phyloP scores from a whole-genome alignment of 2,888 invertebrate genomes.

The Nebria brevicollis region DNA sequence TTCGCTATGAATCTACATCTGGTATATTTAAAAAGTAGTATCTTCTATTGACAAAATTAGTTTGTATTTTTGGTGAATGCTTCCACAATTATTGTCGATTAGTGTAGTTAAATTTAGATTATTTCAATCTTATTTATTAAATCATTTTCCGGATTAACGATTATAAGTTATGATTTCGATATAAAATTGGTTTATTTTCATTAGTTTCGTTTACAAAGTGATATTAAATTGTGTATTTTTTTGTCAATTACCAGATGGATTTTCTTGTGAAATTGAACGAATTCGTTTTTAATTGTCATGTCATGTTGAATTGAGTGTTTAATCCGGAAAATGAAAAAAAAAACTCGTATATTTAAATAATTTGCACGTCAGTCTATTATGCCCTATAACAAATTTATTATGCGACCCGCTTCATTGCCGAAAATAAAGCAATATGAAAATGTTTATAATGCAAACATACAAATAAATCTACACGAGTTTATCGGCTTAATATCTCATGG shows the following conservation, averaged over 20 bases:
- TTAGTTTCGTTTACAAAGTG: neutral
- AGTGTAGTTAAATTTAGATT: neutral
- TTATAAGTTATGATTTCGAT: conserved; percentile 11
- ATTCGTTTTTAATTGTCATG: conserved; percentile 17
- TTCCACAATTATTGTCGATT: neutral
- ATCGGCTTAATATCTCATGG: neutral
- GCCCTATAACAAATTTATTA: too few relatives aligned
- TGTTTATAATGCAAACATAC: neutral
- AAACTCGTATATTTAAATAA: conserved; percentile 8
- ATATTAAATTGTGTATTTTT: neutral
- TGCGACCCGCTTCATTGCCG: too few relatives aligned
- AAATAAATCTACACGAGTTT: neutral
- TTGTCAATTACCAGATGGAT: conserved; percentile 31
- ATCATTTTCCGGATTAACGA: conserved; percentile 38
- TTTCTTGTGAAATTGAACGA: conserved; percentile 17
- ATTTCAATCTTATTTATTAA: neutral
- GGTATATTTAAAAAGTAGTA: conserved; percentile 22
- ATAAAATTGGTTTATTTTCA: conserved; percentile 16
- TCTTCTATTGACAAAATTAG: neutral
- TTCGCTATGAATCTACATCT: conserved; percentile 36
- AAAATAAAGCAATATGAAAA: neutral
- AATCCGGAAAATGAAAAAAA: conserved; percentile 36
- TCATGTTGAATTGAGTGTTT: conserved; percentile 1
- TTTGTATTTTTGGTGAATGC: conserved; percentile 6
- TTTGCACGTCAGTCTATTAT: neutral